These are phyloP conservation scores for Pinctada fucata DNA, from an alignment of 2,888 invertebrate species.

Conservation along the genomic window DNA sequence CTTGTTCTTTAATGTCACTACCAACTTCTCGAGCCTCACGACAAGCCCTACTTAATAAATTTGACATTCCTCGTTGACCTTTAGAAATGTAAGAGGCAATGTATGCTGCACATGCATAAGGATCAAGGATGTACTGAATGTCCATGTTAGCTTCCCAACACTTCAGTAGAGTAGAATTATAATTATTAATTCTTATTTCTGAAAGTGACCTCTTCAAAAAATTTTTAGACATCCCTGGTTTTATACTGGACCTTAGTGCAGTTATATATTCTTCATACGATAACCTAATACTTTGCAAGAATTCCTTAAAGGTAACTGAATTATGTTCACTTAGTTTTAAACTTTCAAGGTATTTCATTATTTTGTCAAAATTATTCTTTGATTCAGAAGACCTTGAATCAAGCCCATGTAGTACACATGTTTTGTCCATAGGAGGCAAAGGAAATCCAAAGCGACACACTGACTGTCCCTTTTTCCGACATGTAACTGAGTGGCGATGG, in stretches of 20 bases:
- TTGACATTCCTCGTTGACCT: slow-evolving; percentile 37
- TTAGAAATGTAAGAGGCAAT: slow-evolving; percentile 55
- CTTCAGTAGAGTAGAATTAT: slow-evolving; percentile 35
- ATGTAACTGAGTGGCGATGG: slow-evolving; percentile 45
- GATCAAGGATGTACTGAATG: slow-evolving; percentile 40
- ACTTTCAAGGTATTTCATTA: background rate
- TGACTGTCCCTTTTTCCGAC: slow-evolving; percentile 42
- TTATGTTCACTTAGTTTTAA: background rate
- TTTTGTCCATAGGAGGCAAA: slow-evolving; percentile 40
- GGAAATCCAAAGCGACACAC: slow-evolving; percentile 52
- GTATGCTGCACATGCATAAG: slow-evolving; percentile 51
- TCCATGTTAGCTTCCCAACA: slow-evolving; percentile 44
- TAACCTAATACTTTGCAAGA: slow-evolving; percentile 6
- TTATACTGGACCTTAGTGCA: slow-evolving; percentile 15
- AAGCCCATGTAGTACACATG: slow-evolving; percentile 23
- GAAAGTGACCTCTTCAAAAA: slow-evolving; percentile 17
- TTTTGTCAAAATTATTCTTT: slow-evolving; percentile 5
- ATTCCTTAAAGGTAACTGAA: slow-evolving; percentile 4
- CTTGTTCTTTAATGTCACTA: slow-evolving; percentile 44
- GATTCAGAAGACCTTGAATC: background rate
- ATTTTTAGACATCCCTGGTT: slow-evolving; percentile 8
- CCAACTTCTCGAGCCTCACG: slow-evolving; percentile 32
- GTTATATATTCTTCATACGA: background rate
- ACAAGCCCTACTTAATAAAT: slow-evolving; percentile 35
- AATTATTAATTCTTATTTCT: slow-evolving; percentile 35